phyloP scores from a whole-genome alignment of 2,888 invertebrate genomes.

The Cephus pygmeus region DNA sequence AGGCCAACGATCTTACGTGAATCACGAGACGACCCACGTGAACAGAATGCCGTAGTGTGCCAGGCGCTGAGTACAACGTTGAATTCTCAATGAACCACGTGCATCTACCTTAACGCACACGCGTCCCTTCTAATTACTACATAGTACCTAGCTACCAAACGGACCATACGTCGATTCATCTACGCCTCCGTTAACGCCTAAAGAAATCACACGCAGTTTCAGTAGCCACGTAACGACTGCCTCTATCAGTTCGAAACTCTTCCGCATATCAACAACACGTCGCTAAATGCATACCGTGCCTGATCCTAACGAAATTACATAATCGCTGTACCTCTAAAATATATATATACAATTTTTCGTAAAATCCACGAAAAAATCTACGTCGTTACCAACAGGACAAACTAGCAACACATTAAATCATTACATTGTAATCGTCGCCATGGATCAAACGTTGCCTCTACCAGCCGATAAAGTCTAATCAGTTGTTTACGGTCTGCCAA shows the following conservation, averaged over 20 bases:
- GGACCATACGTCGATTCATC: neutral
- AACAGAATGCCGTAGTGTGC: neutral
- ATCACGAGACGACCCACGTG: constrained; percentile 6
- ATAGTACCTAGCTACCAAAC: neutral
- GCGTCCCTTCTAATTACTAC: neutral
- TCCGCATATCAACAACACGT: neutral
- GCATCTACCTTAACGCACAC: neutral
- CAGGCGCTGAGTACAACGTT: neutral
- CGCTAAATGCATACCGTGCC: neutral
- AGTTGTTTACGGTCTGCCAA: constrained; percentile 33
- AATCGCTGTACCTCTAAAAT: neutral
- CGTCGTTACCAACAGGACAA: neutral
- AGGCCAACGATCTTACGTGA: constrained; percentile 5
- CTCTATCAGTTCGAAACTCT: neutral
- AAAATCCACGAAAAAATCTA: neutral
- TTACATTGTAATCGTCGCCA: neutral
- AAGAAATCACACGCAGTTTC: neutral
- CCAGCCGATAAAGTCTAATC: neutral
- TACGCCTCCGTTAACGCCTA: neutral
- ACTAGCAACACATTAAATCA: neutral
- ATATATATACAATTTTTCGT: neutral
- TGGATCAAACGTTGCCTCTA: neutral
- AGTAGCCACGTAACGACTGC: neutral
- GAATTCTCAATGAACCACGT: neutral
- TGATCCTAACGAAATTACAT: neutral